Conservation (phyloP, 2,113 vertebrate genomes). For the Lepus europaeus region DNA sequence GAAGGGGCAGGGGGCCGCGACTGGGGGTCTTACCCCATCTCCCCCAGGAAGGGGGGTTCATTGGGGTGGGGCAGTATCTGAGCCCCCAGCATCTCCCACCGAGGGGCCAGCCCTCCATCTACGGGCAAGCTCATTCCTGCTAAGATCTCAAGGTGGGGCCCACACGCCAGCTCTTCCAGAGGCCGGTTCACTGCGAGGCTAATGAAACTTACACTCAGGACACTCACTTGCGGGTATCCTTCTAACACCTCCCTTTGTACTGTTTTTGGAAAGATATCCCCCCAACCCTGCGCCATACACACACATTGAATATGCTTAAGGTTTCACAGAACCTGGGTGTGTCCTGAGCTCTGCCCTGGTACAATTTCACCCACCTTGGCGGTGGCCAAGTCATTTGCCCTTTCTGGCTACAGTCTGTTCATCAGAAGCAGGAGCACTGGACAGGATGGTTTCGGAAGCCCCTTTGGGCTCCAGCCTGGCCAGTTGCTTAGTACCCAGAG, state of each 20-base stretch:
- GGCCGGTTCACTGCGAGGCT: not conserved
- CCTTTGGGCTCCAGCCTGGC: not conserved
- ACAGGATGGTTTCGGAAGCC: not conserved
- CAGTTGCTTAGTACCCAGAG: fast-evolving
- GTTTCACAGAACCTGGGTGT: not conserved
- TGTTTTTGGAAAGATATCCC: not conserved
- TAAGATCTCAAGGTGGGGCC: not conserved
- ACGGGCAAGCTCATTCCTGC: not conserved
- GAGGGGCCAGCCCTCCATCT: not conserved
- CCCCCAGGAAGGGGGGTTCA: not conserved
- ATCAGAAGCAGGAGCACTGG: not conserved
- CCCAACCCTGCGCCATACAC: too few species aligned
- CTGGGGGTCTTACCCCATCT: not conserved
- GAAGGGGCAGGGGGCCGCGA: not conserved
- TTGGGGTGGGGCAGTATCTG: not conserved
- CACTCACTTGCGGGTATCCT: fast-evolving
- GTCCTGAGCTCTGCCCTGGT: too few species aligned
- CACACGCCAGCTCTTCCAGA: not conserved
- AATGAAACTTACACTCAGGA: not conserved
- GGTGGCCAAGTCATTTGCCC: not conserved
- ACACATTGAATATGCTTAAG: not conserved
- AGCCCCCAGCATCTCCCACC: not conserved
- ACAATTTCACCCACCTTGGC: too few species aligned
- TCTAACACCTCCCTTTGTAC: not conserved
- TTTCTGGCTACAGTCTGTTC: not conserved